Conservation (phyloP, 2,888 invertebrate species). For the Hirtodrosophila cameraria region DNA sequence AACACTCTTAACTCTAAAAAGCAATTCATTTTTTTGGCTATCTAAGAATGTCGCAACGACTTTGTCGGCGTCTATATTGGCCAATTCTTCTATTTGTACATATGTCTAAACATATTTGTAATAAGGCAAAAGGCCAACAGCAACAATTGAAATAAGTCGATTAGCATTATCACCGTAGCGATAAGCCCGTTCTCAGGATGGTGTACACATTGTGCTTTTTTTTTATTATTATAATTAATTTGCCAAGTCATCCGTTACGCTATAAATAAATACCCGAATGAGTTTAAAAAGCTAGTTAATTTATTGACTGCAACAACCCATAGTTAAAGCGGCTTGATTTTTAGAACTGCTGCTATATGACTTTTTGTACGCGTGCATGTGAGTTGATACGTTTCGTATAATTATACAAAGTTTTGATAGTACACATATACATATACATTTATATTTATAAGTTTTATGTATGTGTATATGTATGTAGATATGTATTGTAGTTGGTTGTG, state of each 20-base stretch:
- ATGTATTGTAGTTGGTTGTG: constrained; percentile 13
- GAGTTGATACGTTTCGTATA: constrained; percentile 3
- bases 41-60: background rate
- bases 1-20: background rate
- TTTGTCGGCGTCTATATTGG: constrained; percentile 25
- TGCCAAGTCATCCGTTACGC: constrained; percentile 28
- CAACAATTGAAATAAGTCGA: constrained; percentile 24
- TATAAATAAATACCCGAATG: constrained; percentile 37
- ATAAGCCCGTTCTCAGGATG: constrained; percentile 37
- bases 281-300: constrained; percentile 13
- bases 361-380: constrained; percentile 12
- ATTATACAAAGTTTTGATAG: constrained; percentile 24
- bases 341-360: constrained; percentile 23
- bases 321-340: constrained; percentile 21
- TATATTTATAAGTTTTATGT: no score
- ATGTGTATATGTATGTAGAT: constrained; percentile 1
- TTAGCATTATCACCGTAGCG: constrained; percentile 35
- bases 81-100: constrained; percentile 17
- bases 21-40: constrained; percentile 3
- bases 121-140: background rate
- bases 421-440: background rate
- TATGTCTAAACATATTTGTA: background rate
- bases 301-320: constrained; percentile 15
- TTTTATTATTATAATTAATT: background rate
- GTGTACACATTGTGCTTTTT: constrained; percentile 22